These are phyloP conservation scores for Scotopteryx bipunctaria DNA, from an alignment of 2,888 invertebrate species.

Conservation along the genomic window DNA sequence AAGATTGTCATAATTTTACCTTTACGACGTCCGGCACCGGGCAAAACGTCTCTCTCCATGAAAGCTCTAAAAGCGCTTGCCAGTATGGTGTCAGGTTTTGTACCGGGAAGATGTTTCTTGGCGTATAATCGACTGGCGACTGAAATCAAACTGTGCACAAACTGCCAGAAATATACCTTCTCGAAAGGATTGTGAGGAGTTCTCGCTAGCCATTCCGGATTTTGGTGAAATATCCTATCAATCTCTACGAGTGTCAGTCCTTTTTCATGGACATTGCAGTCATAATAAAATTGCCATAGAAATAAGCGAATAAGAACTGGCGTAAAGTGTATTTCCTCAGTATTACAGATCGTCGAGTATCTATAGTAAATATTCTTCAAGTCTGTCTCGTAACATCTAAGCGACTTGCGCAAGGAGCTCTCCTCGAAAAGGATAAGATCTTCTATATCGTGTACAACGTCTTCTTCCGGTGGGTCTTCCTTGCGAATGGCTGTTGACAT, in stretches of 20 bases:
- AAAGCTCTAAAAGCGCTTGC: conserved; percentile 80
- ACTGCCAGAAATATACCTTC: conserved; percentile 85
- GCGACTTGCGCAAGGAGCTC: conserved; percentile 67
- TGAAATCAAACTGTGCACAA: conserved; percentile 80
- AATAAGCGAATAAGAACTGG: conserved; percentile 79
- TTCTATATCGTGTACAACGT: conserved; percentile 35
- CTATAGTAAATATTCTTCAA: conserved; percentile 77
- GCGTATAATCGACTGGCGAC: conserved; percentile 76
- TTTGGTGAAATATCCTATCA: conserved; percentile 74
- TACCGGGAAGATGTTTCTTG: conserved; percentile 56
- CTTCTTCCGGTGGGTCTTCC: conserved; percentile 31
- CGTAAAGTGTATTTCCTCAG: conserved; percentile 59
- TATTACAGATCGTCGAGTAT: conserved; percentile 77
- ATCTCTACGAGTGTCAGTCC: conserved; percentile 78
- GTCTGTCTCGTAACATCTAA: conserved; percentile 72
- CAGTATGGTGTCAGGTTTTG: conserved; percentile 72
- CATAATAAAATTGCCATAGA: conserved; percentile 85
- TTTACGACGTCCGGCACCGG: conserved; percentile 61
- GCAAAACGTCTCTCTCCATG: conserved; percentile 75
- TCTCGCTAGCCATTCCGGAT: conserved; percentile 72
- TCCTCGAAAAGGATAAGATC: conserved; percentile 70
- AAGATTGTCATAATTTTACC: conserved; percentile 53
- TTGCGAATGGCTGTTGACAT: conserved; percentile 27
- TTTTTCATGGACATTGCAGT: conserved; percentile 77
- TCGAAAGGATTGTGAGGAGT: conserved; percentile 82